Evolutionary conservation across 2,113 vertebrate species (phyloP).

Genomic region (Hypomesus transpacificus): DNA sequence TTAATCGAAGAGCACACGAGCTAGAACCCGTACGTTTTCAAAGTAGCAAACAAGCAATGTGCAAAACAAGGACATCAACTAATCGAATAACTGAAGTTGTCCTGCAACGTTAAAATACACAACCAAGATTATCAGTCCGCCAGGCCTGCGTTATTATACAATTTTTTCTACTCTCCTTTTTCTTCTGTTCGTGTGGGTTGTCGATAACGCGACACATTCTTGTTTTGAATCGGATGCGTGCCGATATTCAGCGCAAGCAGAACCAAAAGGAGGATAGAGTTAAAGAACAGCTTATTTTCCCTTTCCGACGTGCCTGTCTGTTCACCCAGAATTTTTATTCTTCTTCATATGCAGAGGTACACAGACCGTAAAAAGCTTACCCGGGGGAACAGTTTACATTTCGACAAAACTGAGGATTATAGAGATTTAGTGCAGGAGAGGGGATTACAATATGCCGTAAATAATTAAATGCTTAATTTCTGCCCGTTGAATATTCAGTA

Average conservation of each 20-base stretch:
- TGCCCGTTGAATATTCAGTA: conserved; percentile 59
- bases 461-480: conserved; percentile 69
- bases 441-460: conserved; percentile 61
- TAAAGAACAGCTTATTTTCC: conserved; percentile 13
- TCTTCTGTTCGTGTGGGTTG: neutral
- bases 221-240: conserved; percentile 11
- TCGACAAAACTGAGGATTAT: conserved; percentile 60
- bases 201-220: conserved; percentile 11
- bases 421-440: conserved; percentile 54
- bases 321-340: conserved; percentile 7
- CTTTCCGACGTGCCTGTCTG: conserved; percentile 10
- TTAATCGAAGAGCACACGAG: neutral
- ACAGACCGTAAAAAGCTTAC: conserved; percentile 27
- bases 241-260: conserved; percentile 13
- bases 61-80: neutral
- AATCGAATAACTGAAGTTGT: conserved; percentile 5
- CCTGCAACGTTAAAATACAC: neutral
- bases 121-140: neutral
- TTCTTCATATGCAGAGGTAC: conserved; percentile 22
- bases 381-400: conserved; percentile 57
- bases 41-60: neutral
- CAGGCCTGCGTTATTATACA: neutral
- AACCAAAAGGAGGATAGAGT: neutral
- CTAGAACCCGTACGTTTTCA: neutral
- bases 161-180: conserved; percentile 8